Evolutionary conservation across 2,113 vertebrate species (phyloP), one percentile per base, ranked within the genome.

Genomic region (Pangasianodon gigas): DNA sequence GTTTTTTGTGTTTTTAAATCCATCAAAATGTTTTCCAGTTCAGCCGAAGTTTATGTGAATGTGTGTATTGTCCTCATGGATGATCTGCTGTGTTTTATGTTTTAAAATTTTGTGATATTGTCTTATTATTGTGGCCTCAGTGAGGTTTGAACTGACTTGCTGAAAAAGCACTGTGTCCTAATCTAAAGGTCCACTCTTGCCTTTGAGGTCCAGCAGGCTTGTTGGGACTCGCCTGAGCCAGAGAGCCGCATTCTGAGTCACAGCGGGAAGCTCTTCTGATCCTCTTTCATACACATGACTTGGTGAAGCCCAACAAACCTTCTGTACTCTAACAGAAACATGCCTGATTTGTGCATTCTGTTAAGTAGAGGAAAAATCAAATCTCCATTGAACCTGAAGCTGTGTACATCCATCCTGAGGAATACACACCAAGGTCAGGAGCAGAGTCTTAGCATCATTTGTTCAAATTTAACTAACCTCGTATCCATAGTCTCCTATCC

Each of bases 221-320:
- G 94, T 89, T 91, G 90, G n/a, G 93, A 90, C 94, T 92, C 93
- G 94, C 94, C 90, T 74, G 29, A 82, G 91, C 90, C 51, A 1
- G 4, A 87, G 87, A 91, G 86, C 89, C 92, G 90, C 94, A 94
- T 95, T 95, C 94, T 95, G 87, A 92, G 93, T 93, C 92, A 10
- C 94, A 93, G 93, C 89, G 82, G 93, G 92, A 92, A 92, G 92
- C 91, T 87, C 93, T 94, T 94, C 90, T 90, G 91, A 91, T 91
- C 88, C 87, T 88, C 91, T 91, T 93, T 92, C 94, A 94, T 93
- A 26, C 56, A 92, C 69, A 46, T 37, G 83, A 62, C 56, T 65
- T 18, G 37, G 41, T 80, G 80, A 90, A 85, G 81, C 56, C 52
- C 29, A 82, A 58, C 56, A 74, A 60, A 75, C 52, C 32, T 88